Conservation (phyloP, 2,888 invertebrate species). For the Vannuccia rotundouncinata region DNA sequence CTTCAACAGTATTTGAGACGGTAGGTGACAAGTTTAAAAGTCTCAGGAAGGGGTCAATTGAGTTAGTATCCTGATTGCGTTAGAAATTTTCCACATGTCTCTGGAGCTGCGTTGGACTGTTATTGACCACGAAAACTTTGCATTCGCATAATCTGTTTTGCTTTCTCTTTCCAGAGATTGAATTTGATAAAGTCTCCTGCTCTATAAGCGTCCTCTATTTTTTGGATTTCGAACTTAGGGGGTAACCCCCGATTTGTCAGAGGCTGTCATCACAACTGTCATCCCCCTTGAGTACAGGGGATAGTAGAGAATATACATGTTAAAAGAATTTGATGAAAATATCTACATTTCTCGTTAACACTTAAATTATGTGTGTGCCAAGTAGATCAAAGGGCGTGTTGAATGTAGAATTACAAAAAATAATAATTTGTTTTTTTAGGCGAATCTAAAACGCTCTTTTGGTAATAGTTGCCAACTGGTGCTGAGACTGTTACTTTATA, state of each 20-base stretch:
- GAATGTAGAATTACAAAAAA: neutral
- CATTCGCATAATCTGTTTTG: too few species aligned
- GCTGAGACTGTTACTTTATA: neutral
- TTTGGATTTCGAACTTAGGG: neutral
- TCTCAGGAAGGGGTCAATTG: neutral
- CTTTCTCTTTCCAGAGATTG: neutral
- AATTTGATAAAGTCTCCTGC: neutral
- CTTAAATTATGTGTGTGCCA: neutral
- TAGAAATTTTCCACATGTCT: neutral
- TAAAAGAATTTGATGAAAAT: too few species aligned
- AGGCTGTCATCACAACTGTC: neutral
- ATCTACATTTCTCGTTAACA: neutral
- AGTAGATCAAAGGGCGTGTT: neutral
- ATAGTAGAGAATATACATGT: neutral
- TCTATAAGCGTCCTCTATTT: neutral
- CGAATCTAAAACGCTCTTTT: neutral
- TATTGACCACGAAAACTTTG: neutral
- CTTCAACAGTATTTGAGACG: neutral
- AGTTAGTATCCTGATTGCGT: neutral
- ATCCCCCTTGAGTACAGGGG: neutral
- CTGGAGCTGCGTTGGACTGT: neutral
- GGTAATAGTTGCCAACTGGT: neutral
- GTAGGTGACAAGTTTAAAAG: neutral
- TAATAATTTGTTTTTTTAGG: neutral
- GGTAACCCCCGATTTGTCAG: neutral